Evolutionary conservation across 2,113 vertebrate genomes (phyloP).

Genomic region (Hypocryptadius cinnamomeus): DNA sequence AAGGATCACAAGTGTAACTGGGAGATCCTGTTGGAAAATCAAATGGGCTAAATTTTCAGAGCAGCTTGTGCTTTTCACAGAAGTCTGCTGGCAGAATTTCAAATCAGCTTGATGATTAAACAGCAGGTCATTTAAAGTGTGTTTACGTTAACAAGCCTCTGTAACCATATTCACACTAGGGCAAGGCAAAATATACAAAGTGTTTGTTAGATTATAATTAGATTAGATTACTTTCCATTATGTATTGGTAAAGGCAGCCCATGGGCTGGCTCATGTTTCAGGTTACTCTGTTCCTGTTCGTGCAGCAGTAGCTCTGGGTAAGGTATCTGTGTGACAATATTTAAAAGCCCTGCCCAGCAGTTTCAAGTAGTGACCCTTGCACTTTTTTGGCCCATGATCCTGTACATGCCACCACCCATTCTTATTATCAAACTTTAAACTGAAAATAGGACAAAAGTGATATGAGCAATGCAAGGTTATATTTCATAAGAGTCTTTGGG

Average conservation of each 20-base stretch:
- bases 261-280: neutral
- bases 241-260: neutral
- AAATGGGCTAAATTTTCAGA: neutral
- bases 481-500: neutral
- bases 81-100: slow-evolving; percentile 1
- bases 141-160: neutral
- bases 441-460: neutral
- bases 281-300: neutral
- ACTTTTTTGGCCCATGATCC: neutral
- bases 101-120: slow-evolving; percentile 15
- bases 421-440: neutral
- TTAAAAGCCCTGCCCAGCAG: neutral
- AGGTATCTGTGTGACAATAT: neutral
- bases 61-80: neutral
- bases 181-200: slow-evolving; percentile 2
- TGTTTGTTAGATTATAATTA: slow-evolving; percentile 20
- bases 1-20: neutral
- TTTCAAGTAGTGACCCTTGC: neutral
- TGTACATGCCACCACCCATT: neutral
- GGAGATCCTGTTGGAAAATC: neutral
- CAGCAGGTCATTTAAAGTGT: neutral
- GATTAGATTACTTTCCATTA: slow-evolving; percentile 40
- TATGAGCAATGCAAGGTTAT: neutral
- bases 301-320: neutral
- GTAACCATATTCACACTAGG: neutral